Evolutionary conservation across 2,113 vertebrate genomes (phyloP).

Genomic region (Percopsis transmontana): DNA sequence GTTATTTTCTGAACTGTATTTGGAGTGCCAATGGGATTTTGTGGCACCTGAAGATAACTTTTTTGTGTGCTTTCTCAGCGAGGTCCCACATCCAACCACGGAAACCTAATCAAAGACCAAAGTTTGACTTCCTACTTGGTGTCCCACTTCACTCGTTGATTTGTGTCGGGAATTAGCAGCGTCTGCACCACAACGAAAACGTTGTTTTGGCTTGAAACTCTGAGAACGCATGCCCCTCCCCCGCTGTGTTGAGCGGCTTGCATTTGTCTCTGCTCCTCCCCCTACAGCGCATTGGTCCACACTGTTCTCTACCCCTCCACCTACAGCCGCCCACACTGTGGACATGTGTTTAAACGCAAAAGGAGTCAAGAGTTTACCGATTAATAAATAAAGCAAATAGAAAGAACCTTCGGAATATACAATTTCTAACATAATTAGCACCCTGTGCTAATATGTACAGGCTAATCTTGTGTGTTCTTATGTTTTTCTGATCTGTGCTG

Average conservation of each 20-base stretch:
- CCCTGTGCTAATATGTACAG: too few relatives aligned
- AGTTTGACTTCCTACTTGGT: constrained; percentile 8
- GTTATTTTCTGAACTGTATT: constrained; percentile 25
- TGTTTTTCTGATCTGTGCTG: background rate
- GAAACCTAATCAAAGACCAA: background rate
- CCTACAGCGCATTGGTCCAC: too few relatives aligned
- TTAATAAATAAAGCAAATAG: too few relatives aligned
- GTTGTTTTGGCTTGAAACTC: too few relatives aligned
- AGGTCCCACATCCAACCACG: constrained; percentile 18
- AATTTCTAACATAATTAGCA: too few relatives aligned
- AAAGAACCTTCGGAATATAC: too few relatives aligned
- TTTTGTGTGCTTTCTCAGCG: constrained; percentile 31
- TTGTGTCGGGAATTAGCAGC: too few relatives aligned
- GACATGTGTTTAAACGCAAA: too few relatives aligned
- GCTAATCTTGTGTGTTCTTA: background rate
- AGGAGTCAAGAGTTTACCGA: too few relatives aligned
- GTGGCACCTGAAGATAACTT: constrained; percentile 25
- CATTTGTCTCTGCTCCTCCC: background rate
- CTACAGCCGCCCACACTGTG: background rate
- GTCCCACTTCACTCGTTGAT: background rate
- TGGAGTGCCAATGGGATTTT: constrained; percentile 35
- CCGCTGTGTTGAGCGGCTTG: background rate
- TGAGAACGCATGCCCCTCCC: too few relatives aligned
- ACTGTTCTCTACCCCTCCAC: background rate
- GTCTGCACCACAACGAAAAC: too few relatives aligned